A percentile compares a stretch with the other conserved stretches of the same genome.
These are phyloP conservation scores for Nothocercus julius DNA, from an alignment of 2,113 vertebrate genomes.

Conservation along the genomic window DNA sequence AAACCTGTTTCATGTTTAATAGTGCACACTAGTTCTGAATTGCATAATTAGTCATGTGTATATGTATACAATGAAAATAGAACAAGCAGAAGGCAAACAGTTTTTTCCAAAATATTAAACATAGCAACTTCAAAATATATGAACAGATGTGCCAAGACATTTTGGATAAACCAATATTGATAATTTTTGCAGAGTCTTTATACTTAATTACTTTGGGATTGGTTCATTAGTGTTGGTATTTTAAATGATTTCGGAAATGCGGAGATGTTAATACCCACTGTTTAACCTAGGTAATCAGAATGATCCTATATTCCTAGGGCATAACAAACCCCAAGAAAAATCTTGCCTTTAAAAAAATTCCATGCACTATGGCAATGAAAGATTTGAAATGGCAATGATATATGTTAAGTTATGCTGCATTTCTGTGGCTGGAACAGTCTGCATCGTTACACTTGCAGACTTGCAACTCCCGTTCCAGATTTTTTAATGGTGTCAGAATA, in stretches of 20 bases:
- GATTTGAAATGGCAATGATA: not conserved
- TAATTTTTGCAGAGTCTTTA: constrained; percentile 14
- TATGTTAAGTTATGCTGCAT: not conserved
- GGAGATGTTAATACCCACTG: not conserved
- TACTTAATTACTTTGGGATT: constrained; percentile 34
- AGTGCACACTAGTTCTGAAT: constrained; percentile 13
- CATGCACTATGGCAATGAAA: too few species aligned
- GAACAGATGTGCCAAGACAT: not conserved
- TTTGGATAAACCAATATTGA: not conserved
- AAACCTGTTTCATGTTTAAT: not conserved
- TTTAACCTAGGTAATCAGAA: not conserved
- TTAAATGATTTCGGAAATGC: constrained; percentile 18
- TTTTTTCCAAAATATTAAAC: constrained; percentile 31
- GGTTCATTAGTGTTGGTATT: constrained; percentile 15
- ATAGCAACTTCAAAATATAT: constrained; percentile 46
- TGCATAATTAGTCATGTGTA: constrained; percentile 40
- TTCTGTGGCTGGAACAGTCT: not conserved
- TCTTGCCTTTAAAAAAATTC: not conserved
- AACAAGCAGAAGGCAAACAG: constrained; percentile 43
- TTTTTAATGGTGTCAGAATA: not conserved
- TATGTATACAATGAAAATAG: constrained; percentile 55
- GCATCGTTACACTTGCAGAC: not conserved
- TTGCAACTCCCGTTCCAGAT: not conserved
- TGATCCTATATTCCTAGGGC: not conserved
- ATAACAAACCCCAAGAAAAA: not conserved